phyloP scores from a whole-genome alignment of 2,888 invertebrate genomes.

The Lycaena phlaeas region DNA sequence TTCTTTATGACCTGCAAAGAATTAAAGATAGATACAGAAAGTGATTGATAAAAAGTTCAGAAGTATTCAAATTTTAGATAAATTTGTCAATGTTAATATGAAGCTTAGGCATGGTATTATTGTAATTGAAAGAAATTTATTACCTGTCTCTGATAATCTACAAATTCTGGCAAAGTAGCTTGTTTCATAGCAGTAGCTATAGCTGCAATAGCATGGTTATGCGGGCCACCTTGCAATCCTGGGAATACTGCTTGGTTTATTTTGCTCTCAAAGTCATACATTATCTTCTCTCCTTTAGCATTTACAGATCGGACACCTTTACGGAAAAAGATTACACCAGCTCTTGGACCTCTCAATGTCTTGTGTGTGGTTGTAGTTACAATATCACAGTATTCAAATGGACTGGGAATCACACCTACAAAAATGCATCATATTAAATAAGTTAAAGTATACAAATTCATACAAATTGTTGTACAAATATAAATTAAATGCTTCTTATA shows the following conservation, averaged over 20 bases:
- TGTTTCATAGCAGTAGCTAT: constrained; percentile 96
- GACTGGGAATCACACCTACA: constrained; percentile 84
- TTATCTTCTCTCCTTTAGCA: constrained; percentile 84
- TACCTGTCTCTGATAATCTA: constrained; percentile 87
- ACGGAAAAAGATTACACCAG: constrained; percentile 93
- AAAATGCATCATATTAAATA: constrained; percentile 8
- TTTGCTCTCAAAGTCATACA: constrained; percentile 90
- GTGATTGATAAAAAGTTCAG: no score
- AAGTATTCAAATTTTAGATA: no score
- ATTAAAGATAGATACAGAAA: no score
- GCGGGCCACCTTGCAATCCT: constrained; percentile 97
- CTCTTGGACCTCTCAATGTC: constrained; percentile 89
- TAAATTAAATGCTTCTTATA: no score
- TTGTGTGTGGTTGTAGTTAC: constrained; percentile 97
- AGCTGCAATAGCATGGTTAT: constrained; percentile 96
- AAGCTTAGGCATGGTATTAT: neutral
- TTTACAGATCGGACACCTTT: constrained; percentile 87
- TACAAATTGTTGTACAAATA: neutral
- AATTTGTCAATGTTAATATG: neutral
- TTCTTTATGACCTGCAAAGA: constrained; percentile 81
- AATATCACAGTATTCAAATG: constrained; percentile 92
- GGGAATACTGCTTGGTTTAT: constrained; percentile 95
- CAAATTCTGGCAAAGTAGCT: constrained; percentile 85
- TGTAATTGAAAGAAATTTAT: neutral
- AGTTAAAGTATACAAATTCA: neutral